Conservation (phyloP, 1,140 invertebrate species). For the Oryctes rhinoceros region DNA sequence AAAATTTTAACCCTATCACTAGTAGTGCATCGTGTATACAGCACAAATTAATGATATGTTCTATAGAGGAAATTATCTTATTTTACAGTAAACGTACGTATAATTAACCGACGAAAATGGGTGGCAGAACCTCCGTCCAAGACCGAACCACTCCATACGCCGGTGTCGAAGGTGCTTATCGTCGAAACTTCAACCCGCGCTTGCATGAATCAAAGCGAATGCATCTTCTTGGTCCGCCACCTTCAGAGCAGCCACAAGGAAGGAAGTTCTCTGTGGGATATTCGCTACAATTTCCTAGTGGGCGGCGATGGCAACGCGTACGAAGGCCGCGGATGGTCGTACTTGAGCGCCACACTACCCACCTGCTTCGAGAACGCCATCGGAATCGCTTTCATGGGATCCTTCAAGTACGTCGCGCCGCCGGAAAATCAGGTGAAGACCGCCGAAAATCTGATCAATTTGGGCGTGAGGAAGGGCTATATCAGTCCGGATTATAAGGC, state of each 20-base stretch:
- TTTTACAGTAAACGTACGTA: background rate
- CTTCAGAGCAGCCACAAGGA: conserved; percentile 81
- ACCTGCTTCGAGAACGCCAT: background rate
- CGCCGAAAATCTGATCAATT: conserved; percentile 52
- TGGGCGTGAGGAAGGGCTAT: conserved; percentile 55
- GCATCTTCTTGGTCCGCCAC: conserved; percentile 60
- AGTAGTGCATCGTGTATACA: too few species aligned
- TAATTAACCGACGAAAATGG: conserved; percentile 41
- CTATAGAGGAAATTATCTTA: too few species aligned
- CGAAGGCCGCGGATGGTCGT: conserved; percentile 69
- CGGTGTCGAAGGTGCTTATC: conserved; percentile 53
- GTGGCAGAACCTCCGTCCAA: background rate
- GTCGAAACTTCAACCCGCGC: conserved; percentile 62
- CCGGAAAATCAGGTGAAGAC: conserved; percentile 49
- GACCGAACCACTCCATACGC: background rate
- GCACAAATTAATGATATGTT: too few species aligned
- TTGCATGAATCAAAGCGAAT: conserved; percentile 59
- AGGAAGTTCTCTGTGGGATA: conserved; percentile 68
- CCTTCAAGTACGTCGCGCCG: background rate
- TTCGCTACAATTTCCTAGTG: conserved; percentile 77
- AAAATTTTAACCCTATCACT: too few species aligned
- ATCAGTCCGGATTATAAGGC: conserved; percentile 57
- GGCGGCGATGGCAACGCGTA: conserved; percentile 77
- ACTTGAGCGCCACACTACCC: background rate
- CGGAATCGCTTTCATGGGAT: conserved; percentile 14